Evolutionary conservation across 35 echinoderm and acorn worm species (phyloP), one percentile per base, ranked within the genome.

Genomic region (Hemicentrotus pulcherrimus): DNA sequence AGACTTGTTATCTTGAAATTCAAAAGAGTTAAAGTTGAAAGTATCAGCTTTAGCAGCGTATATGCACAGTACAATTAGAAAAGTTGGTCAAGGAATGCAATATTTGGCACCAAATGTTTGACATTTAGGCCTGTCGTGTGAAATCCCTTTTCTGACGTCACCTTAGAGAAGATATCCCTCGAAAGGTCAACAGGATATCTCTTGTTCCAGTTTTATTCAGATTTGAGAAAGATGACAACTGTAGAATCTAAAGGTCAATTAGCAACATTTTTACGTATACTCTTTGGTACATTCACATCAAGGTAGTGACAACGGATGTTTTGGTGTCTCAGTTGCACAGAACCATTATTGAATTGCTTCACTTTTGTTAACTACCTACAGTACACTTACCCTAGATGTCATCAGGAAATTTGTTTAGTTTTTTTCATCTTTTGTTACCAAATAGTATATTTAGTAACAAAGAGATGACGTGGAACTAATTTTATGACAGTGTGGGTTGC

Each of bases 171-270:
- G 6, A 28, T 78, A 78, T 78, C 65, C 65, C 65, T 78, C 3
- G 28, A 78, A 78, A 78, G 65, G 65, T 78, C 65, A 78, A 78
- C 65, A 78, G 65, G 65, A 78, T 78, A 78, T 78, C 65, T 78
- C 65, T 78, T 78, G 65, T 28, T 78, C 22, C 24, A 78, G 0
- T 78, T 78, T 78, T 18, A 78, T 78, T 78, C 65, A 78, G 6
- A 78, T 78, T 78, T 78, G 0, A 78, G 0, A 78, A 78, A 28
- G 65, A 78, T 78, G 28, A 28, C 28, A 78, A 78, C 22, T 78
- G 22, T 78, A 78, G 28, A 28, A 22, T 8, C 19, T 7, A 28
- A 78, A 78, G 18, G 65, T 78, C 65, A 78, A 78, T 78, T 78
- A 78, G 24, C 65, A 78, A 5, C 19, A n/a, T 78, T 78, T 4